Base-by-base conservation (phyloP, 2,113 vertebrate genomes). In the Eolophus roseicapilla region DNA sequence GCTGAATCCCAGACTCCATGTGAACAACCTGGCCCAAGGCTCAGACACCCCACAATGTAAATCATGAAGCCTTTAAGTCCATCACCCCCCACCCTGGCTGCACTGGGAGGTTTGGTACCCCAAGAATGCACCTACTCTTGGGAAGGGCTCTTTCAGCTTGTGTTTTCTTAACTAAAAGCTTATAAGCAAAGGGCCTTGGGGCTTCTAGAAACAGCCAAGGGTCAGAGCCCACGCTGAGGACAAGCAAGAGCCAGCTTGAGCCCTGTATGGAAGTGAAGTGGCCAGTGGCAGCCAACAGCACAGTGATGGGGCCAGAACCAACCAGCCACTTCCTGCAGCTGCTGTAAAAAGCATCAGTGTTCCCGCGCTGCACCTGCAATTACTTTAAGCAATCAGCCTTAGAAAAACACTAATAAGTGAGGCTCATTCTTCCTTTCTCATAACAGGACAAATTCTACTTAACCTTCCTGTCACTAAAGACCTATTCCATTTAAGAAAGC, bases 11-110 rank as follows among this genome's bases (percentile, higher is more conserved):
- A 44, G 28, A 19, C n/a, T 44, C 13, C 1, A 14, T 28, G 20
- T 0, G 2, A 89, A 37, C 11, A 68, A 10, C 33, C 2, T 0
- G 2, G 49, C 29, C 33, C 3, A 1, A 55, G 33, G 10, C n/a
- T 19, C 27, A 10, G 62, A 13, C 27, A 35, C 6, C 35, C 35
- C 49, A 17, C n/a, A 17, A 1, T 1, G 10, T 35, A 14, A 27
- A 16, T 4, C 5, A 2, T 0, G 37, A 17, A 60, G 49, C 11
- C 6, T 52, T 23, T 8, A 17, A 55, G 44, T 19, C 7, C 63
- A 35, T 8, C 44, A 4, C 1, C 29, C 41, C 25, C 46, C 28
- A 29, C 59, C 19, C 81, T 11, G 18, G 17, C 53, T 3, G 68
- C 28, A 3, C 21, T 1, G 21, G 24, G n/a, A 70, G 33, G 4